A percentile compares a stretch with the other conserved stretches of the same genome.
Evolutionary conservation across 2,888 invertebrate genomes (phyloP).

Genomic region (Cephus sareptanus): DNA sequence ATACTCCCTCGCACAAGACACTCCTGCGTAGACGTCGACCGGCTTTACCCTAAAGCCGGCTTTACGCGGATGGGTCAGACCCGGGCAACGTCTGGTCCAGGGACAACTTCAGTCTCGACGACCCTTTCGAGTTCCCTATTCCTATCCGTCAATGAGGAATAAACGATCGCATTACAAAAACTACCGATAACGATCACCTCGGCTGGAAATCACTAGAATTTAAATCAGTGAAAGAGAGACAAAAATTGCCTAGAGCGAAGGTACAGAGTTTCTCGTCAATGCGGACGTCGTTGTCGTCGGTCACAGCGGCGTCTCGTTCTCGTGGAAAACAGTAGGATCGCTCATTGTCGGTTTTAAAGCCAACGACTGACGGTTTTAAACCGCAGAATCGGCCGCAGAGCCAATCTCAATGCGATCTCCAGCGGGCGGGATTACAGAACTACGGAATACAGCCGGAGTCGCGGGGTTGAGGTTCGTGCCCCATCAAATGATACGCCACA

Average conservation of each 20-base stretch:
- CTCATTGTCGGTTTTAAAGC: conserved; percentile 8
- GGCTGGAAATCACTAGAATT: background rate
- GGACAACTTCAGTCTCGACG: background rate
- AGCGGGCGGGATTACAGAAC: conserved; percentile 37
- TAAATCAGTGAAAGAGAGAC: conserved; percentile 12
- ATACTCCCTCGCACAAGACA: conserved; percentile 45
- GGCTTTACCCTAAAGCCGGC: conserved; percentile 34
- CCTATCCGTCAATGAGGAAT: background rate
- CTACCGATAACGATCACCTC: background rate
- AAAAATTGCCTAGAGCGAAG: conserved; percentile 18
- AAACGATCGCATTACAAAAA: background rate
- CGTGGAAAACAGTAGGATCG: background rate
- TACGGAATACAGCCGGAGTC: conserved; percentile 24
- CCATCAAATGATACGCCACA: conserved; percentile 37
- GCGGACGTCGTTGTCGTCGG: background rate
- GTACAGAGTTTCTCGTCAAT: conserved; percentile 20
- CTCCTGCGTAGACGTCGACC: conserved; percentile 37
- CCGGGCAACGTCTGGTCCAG: background rate
- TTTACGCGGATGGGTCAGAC: background rate
- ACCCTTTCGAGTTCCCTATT: background rate
- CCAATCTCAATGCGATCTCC: conserved; percentile 22
- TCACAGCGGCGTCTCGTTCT: background rate
- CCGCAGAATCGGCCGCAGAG: conserved; percentile 20
- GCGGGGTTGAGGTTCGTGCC: conserved; percentile 35
- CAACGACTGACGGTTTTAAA: conserved; percentile 6